Evolutionary conservation across 2,888 invertebrate genomes (phyloP).

Genomic region (Drosophila formosana): DNA sequence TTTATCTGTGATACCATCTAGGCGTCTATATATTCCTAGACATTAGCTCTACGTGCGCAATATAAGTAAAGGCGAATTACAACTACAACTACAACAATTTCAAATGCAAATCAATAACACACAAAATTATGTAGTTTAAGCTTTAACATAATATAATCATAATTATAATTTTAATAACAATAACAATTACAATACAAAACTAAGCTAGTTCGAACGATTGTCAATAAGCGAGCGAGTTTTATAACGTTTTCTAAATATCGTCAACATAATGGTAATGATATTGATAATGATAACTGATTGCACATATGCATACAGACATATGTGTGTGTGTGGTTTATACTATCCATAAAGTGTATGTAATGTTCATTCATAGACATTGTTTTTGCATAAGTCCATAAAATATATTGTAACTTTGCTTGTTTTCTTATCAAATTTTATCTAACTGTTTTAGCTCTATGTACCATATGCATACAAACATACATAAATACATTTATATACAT

Average conservation of each 20-base stretch:
- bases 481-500: slow-evolving; percentile 25
- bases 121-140: neutral
- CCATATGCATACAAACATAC: slow-evolving; percentile 34
- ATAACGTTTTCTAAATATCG: slow-evolving; percentile 64
- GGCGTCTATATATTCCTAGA: slow-evolving; percentile 64
- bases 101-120: neutral
- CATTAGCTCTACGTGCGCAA: slow-evolving; percentile 36
- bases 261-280: slow-evolving; percentile 30
- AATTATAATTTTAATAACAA: slow-evolving; percentile 1
- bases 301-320: slow-evolving; percentile 28
- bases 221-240: slow-evolving; percentile 59
- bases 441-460: slow-evolving; percentile 65
- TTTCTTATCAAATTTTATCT: slow-evolving; percentile 55
- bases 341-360: slow-evolving; percentile 35
- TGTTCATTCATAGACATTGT: slow-evolving; percentile 35
- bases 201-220: slow-evolving; percentile 37
- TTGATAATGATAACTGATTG: neutral
- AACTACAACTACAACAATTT: neutral
- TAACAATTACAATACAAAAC: slow-evolving; percentile 17
- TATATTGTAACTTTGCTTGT: slow-evolving; percentile 58
- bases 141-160: neutral
- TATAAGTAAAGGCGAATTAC: neutral
- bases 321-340: slow-evolving; percentile 40
- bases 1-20: slow-evolving; percentile 76
- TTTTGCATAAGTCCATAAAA: slow-evolving; percentile 35